A percentile compares a stretch with the other conserved stretches of the same genome.
phyloP scores from a whole-genome alignment of 2,888 invertebrate genomes.

The Pocota personata region DNA sequence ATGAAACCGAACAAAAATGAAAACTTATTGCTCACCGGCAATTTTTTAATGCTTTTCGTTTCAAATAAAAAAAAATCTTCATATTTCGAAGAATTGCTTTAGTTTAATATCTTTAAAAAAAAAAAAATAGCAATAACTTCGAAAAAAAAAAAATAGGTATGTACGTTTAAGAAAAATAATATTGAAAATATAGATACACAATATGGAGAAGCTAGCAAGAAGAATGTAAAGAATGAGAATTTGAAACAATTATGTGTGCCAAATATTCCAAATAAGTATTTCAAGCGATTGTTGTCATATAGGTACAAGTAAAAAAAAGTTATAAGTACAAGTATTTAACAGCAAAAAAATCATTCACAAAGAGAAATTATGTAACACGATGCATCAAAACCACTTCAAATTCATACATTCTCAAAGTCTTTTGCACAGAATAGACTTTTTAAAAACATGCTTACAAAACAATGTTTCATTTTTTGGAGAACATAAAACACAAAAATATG shows the following conservation, averaged over 20 bases:
- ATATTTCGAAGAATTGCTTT: neutral
- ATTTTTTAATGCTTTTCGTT: constrained; percentile 11
- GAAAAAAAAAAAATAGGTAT: neutral
- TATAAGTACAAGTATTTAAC: neutral
- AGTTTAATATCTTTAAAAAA: neutral
- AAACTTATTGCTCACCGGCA: constrained; percentile 67
- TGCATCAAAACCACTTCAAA: neutral
- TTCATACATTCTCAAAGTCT: neutral
- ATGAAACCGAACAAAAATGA: neutral
- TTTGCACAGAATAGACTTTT: neutral
- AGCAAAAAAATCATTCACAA: constrained; percentile 12
- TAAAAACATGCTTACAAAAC: neutral
- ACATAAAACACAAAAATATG: neutral
- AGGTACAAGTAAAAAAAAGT: constrained; percentile 3
- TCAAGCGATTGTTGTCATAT: constrained; percentile 41
- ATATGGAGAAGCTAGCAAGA: constrained; percentile 40
- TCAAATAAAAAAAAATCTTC: neutral
- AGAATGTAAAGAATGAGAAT: constrained; percentile 22
- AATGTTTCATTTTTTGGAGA: neutral
- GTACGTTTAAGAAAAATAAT: neutral
- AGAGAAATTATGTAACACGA: neutral
- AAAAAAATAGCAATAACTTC: neutral
- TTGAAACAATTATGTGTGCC: constrained; percentile 61
- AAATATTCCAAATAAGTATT: constrained; percentile 62
- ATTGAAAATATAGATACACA: constrained; percentile 19